These are phyloP conservation scores for Porites cylindrica DNA, from an alignment of 92 coral and sea anemone species.

Conservation along the genomic window DNA sequence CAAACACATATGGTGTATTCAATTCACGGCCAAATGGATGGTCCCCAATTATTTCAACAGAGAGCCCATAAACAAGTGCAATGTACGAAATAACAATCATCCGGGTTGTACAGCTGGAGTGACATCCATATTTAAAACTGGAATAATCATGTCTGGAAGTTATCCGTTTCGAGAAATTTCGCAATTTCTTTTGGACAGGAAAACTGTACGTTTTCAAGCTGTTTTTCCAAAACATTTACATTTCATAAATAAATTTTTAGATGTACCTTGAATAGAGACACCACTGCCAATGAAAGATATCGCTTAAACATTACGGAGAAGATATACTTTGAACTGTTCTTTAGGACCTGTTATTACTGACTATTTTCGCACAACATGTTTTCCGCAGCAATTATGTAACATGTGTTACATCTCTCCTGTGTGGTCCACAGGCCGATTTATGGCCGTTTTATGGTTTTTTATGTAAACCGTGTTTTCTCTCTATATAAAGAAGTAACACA, in stretches of 20 bases:
- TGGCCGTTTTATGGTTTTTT: too few relatives aligned
- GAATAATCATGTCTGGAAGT: slow-evolving; percentile 37
- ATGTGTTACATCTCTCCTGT: too few relatives aligned
- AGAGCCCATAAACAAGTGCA: slow-evolving; percentile 60
- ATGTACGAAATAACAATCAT: slow-evolving; percentile 50
- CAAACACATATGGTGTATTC: too few relatives aligned
- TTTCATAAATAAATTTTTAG: background rate
- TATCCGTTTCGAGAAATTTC: too few relatives aligned
- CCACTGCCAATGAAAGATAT: background rate
- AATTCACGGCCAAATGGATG: slow-evolving; percentile 39
- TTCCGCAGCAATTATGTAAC: background rate
- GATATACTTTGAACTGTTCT: background rate
- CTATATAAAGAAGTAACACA: too few relatives aligned
- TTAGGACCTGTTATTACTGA: background rate
- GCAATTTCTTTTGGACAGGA: slow-evolving; percentile 6
- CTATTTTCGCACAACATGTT: background rate
- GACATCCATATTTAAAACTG: slow-evolving; percentile 56
- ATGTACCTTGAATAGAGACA: too few relatives aligned
- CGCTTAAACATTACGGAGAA: background rate
- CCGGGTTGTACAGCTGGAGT: slow-evolving; percentile 52
- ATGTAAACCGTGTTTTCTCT: too few relatives aligned
- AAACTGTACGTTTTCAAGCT: background rate
- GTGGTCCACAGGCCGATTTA: too few relatives aligned
- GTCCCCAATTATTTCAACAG: slow-evolving; percentile 42
- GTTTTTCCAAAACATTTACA: background rate